A percentile compares a stretch with the other conserved stretches of the same genome.
Evolutionary conservation across 2,113 vertebrate genomes (phyloP).

Genomic region (Hippolais icterina): DNA sequence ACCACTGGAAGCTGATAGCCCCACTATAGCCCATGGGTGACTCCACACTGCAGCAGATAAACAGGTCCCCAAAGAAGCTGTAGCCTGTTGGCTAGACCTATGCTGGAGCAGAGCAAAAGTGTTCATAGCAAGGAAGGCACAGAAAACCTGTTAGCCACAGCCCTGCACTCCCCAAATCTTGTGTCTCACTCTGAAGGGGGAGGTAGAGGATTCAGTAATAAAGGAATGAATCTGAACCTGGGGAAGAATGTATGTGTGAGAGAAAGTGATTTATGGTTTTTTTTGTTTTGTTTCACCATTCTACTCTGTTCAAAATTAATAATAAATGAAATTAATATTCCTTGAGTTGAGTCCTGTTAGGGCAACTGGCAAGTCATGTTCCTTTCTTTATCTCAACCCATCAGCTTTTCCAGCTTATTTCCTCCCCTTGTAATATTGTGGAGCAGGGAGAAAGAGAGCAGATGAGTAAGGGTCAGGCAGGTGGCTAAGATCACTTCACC

Average conservation of each 20-base stretch:
- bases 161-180: accelerated
- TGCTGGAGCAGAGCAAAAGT: not conserved
- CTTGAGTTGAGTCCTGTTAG: not conserved
- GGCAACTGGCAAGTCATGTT: not conserved
- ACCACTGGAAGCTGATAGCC: not conserved
- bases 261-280: not conserved
- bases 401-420: not conserved
- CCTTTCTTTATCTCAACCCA: not conserved
- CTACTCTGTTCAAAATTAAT: not conserved
- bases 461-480: not conserved
- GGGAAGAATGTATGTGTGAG: not conserved
- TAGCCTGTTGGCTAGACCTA: not conserved
- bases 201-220: not conserved
- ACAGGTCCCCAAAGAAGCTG: not conserved
- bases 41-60: not conserved
- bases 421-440: not conserved
- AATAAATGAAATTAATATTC: not conserved
- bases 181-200: accelerated
- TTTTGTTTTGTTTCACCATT: not conserved
- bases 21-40: accelerated
- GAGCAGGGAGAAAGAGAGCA: not conserved
- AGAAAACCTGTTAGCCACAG: not conserved
- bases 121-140: not conserved
- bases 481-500: too few species aligned
- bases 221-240: not conserved